Evolutionary conservation across 2,888 invertebrate genomes (phyloP).

Genomic region (Ernsta delagoae): DNA sequence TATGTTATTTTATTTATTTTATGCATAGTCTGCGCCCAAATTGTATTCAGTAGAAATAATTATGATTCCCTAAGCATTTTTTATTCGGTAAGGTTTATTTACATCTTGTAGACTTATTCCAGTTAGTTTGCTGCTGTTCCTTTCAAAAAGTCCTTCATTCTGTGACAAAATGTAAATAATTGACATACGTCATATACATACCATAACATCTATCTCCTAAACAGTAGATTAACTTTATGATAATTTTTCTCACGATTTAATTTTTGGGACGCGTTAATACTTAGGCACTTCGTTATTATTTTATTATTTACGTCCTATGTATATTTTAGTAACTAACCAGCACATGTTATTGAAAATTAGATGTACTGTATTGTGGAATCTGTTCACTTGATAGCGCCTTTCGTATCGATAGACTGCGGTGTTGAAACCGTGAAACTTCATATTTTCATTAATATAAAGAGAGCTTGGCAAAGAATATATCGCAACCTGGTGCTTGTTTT

Average conservation of each 20-base stretch:
- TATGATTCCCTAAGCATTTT: constrained; percentile 32
- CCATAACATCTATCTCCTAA: constrained; percentile 33
- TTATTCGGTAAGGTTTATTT: constrained; percentile 8
- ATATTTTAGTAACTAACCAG: constrained; percentile 69
- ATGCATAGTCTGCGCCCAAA: constrained; percentile 28
- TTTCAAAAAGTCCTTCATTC: constrained; percentile 57
- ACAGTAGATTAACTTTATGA: constrained; percentile 23
- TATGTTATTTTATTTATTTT: constrained; percentile 26
- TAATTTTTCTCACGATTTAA: constrained; percentile 26
- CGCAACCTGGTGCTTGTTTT: constrained; percentile 82
- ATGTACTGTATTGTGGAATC: constrained; percentile 34
- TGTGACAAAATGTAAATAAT: constrained; percentile 63
- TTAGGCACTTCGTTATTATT: constrained; percentile 55
- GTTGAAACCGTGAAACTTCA: constrained; percentile 19
- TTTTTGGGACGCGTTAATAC: constrained; percentile 59
- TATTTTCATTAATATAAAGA: constrained; percentile 58
- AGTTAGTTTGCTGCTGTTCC: constrained; percentile 39
- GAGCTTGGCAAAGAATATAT: constrained; percentile 78
- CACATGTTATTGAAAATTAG: constrained; percentile 59
- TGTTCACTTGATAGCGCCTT: constrained; percentile 4
- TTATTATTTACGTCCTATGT: constrained; percentile 67
- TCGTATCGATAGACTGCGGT: constrained; percentile 10
- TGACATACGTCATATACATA: constrained; percentile 34
- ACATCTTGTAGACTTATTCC: not conserved
- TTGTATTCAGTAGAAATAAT: constrained; percentile 31